These are phyloP conservation scores for Connochaetes taurinus DNA, from an alignment of 2,113 vertebrate species.

Conservation along the genomic window DNA sequence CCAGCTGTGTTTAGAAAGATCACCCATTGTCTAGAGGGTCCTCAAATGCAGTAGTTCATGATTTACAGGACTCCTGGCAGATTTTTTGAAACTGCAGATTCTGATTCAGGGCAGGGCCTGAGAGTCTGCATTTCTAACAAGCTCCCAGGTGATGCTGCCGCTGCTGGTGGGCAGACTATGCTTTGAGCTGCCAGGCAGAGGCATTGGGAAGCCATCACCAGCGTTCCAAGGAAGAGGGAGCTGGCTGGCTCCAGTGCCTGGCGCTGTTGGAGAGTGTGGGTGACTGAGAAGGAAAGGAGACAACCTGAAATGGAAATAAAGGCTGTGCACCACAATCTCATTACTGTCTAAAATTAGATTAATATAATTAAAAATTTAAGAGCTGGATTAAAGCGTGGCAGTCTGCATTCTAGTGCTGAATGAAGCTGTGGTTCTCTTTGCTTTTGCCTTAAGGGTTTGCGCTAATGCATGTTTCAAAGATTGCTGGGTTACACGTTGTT, in stretches of 20 bases:
- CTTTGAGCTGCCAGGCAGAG: neutral
- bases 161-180: rapidly evolving
- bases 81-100: neutral
- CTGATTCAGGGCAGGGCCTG: neutral
- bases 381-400: constrained; percentile 48
- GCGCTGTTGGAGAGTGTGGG: neutral
- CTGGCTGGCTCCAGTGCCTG: neutral
- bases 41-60: neutral
- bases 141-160: rapidly evolving
- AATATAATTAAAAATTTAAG: constrained; percentile 71
- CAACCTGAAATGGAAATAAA: constrained; percentile 55
- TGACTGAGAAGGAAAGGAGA: constrained; percentile 27
- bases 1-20: neutral
- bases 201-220: neutral
- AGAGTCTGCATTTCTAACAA: neutral
- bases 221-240: rapidly evolving
- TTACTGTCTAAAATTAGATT: constrained; percentile 70
- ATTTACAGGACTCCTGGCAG: neutral
- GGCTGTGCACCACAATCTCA: constrained; percentile 41
- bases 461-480: constrained; percentile 36
- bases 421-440: neutral
- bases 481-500: neutral
- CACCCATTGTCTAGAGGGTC: neutral
- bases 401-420: constrained; percentile 3
- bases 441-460: neutral